Evolutionary conservation across 2,797 vertebrate species (phyloP), one percentile per base, ranked within the genome.

Genomic region (Melanotaenia pygmaea): DNA sequence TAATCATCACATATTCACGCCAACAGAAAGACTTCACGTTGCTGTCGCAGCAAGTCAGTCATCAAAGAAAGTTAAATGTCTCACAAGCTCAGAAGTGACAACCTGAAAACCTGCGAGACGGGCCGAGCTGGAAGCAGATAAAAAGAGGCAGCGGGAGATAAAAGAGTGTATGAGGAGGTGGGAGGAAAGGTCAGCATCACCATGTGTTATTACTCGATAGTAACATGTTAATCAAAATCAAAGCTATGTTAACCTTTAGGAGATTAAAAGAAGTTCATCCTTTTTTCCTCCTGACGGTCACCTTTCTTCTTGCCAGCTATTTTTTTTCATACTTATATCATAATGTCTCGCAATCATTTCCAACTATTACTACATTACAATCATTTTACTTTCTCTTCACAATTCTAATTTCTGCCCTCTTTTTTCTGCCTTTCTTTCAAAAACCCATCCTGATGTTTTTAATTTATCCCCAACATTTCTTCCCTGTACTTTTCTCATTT

Each of bases 181-280:
- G 38, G 56, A 59, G 73, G 67, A 84, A 91, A 91, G 87, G 90
- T 91, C 90, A 82, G 26, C n/a, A n/a, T 16, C 11, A 2, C 63
- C 8, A 22, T 24, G 76, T 74, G 71, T 60, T 11, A 16, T 9
- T 62, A 18, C 45, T 81, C 65, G 80, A 84, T 85, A 83, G 63
- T 28, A 54, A 70, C 74, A 84, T 58, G 72, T 64, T 70, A 71
- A 88, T 88, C 84, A 65, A 22, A 85, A 89, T 90, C 88, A 88
- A 82, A 87, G 83, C 75, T 22, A 14, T 10, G 12, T 59, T 72
- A 28, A 76, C 61, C 69, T 72, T 85, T 38, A 34, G 57, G 30
- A 86, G 79, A 88, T 70, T 60, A 81, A 76, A 85, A 59, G 4
- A 50, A 68, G 18, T 53, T 76, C 30, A n/a, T 37, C 38, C 51